phyloP scores from a whole-genome alignment of 92 coral and sea anemone genomes.

The Zoanthus gigantus region DNA sequence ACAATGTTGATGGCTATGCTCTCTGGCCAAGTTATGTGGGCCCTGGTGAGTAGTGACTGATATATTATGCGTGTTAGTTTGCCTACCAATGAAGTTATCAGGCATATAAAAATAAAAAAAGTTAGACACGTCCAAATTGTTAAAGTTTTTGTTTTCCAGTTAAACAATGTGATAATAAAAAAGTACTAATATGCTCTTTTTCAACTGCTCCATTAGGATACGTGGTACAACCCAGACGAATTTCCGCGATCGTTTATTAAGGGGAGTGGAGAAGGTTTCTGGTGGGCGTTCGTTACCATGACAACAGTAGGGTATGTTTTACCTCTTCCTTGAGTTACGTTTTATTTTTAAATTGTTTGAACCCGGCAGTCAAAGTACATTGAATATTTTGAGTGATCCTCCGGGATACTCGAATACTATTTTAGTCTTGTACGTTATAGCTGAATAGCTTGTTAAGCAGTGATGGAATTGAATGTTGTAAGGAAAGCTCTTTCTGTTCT shows the following conservation, averaged over 20 bases:
- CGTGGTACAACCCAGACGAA: slow-evolving; percentile 96
- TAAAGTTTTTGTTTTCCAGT: background rate
- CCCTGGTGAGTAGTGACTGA: slow-evolving; percentile 72
- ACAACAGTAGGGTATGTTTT: slow-evolving; percentile 96
- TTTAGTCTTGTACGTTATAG: no score
- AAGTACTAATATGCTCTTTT: background rate
- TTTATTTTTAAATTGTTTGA: background rate
- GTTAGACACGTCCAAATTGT: background rate
- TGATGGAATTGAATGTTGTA: no score
- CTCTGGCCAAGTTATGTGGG: slow-evolving; percentile 98
- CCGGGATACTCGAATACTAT: no score
- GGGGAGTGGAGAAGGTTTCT: slow-evolving; percentile 95
- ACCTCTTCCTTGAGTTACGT: background rate
- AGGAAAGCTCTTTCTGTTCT: no score
- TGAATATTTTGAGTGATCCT: no score
- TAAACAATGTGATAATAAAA: background rate
- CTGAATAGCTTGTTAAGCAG: no score
- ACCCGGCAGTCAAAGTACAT: no score
- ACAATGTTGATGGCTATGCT: slow-evolving; percentile 93
- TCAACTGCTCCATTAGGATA: slow-evolving; percentile 68
- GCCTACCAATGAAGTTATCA: no score
- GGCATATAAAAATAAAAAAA: no score
- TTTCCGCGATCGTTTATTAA: slow-evolving; percentile 94
- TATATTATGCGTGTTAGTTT: background rate
- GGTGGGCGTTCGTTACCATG: slow-evolving; percentile 99